Evolutionary conservation across 2,888 invertebrate genomes (phyloP), one percentile per base, ranked within the genome.

Genomic region (Atherix ibis): DNA sequence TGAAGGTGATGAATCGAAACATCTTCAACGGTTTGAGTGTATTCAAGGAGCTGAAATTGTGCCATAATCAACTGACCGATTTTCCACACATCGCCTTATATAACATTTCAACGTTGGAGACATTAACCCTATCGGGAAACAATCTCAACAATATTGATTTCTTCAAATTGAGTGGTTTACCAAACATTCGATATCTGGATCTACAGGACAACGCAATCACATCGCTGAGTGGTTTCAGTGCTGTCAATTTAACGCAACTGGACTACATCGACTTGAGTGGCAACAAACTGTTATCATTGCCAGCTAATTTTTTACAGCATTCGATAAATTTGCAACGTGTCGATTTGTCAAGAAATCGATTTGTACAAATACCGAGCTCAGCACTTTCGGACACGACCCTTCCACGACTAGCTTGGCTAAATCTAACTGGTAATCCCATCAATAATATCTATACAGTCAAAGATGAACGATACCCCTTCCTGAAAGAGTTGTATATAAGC

Each of bases 351-450:
- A 68, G 67, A 40, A 88, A 88, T 63, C 69, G 76, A 34, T 81
- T 88, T 46, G 70, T 75, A 43, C 76, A 82, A 54, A 77, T 88
- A 45, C 85, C 87, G 2, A 58, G 58, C 27, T 70, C 75, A 9
- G 78, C 81, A 1, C 61, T 87, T 18, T 78, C 83, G 2, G 77
- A 77, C 44, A 70, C 74, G 29, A 76, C 79, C 32, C 63, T 84
- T 27, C 78, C 79, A 1, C 72, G 71, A 4, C 60, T 87, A 2
- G 71, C 70, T 9, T 77, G 76, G 64, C 62, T 91, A 4, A 89
- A 89, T 53, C 66, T 91, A 48, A 84, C 85, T 6, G 76, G 72
- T 3, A 91, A 91, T 61, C 79, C 83, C 1, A 65, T 89, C 36
- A 68, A 72, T 15, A 73, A 76, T 48, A 74, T 85, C 43, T 72